Base-by-base conservation (phyloP, 2,113 vertebrate species). In the Crotalus horridus region DNA sequence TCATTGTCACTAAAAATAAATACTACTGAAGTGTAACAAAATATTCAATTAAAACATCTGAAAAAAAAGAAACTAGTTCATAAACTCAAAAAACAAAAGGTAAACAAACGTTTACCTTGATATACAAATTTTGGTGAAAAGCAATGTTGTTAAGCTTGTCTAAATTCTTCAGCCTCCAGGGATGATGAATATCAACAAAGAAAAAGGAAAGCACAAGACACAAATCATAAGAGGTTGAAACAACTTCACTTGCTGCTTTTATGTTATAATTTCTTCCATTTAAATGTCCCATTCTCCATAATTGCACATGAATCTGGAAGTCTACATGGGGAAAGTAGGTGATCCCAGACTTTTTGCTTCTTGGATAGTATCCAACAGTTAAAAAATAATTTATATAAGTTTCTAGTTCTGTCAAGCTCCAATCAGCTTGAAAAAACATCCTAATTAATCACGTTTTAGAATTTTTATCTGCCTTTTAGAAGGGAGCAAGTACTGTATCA, bases 81-180 rank as follows among this genome's bases (percentile, higher is more conserved):
- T 95, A 93, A 96, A 96, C 90, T 94, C 94, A 96, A 97, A 96
- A 96, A 97, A 96, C 89, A 24, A 94, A 97, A 97, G 97, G 97
- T 95, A 96, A 98, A 98, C 97, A 95, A 95, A 95, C 96, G 97
- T 97, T 97, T 94, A 96, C 98, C 97, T 97, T 95, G 93, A 96
- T 96, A 96, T 95, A 97, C 95, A 96, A 94, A 95, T 98, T 98
- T 97, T 97, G 98, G 97, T 97, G 97, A 97, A 96, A 97, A 98
- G 97, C 97, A 97, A 96, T 96, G 97, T 97, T 97, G 94, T 97
- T 97, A 97, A 95, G 97, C 97, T 98, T 98, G 98, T 98, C 98
- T 98, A 99, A 98, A 99, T 99, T 99, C 99, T 98, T 98, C 97
- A 98, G 98, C 98, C 98, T 98, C 98, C 98, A 97, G 97, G 98